Conservation (phyloP, 2,113 vertebrate genomes). For the Ceratotherium simum region DNA sequence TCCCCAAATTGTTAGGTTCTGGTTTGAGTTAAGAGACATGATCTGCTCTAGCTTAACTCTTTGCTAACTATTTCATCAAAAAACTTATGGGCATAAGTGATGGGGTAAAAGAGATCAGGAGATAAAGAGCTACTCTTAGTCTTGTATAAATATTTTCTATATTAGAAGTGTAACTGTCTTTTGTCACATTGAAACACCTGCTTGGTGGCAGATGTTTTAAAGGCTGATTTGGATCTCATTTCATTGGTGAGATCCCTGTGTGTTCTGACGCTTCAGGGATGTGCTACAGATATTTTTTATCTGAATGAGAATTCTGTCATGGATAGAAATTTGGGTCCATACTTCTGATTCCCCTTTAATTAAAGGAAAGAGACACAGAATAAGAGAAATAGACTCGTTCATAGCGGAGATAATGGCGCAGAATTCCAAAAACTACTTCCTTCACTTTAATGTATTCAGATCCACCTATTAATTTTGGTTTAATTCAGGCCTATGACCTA, state of each 20-base stretch:
- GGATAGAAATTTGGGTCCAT: not conserved
- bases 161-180: not conserved
- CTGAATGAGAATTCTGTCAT: not conserved
- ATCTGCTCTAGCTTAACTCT: not conserved
- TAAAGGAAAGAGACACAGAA: not conserved
- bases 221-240: not conserved
- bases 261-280: not conserved
- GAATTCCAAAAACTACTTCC: not conserved
- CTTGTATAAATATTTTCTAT: not conserved
- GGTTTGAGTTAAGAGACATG: not conserved
- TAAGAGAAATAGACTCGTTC: not conserved
- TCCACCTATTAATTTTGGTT: slow-evolving; percentile 13
- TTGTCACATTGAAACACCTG: not conserved
- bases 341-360: not conserved
- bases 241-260: not conserved
- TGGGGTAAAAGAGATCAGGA: not conserved
- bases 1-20: not conserved
- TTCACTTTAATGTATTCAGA: not conserved
- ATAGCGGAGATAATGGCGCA: not conserved
- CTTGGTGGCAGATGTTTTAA: not conserved
- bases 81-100: not conserved
- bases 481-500: not conserved
- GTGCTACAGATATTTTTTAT: not conserved
- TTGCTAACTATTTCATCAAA: not conserved
- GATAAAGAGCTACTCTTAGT: not conserved